A percentile compares a stretch with the other conserved stretches of the same genome.
These are phyloP conservation scores for Florisuga fusca DNA, from an alignment of 2,797 vertebrate genomes.

Conservation along the genomic window DNA sequence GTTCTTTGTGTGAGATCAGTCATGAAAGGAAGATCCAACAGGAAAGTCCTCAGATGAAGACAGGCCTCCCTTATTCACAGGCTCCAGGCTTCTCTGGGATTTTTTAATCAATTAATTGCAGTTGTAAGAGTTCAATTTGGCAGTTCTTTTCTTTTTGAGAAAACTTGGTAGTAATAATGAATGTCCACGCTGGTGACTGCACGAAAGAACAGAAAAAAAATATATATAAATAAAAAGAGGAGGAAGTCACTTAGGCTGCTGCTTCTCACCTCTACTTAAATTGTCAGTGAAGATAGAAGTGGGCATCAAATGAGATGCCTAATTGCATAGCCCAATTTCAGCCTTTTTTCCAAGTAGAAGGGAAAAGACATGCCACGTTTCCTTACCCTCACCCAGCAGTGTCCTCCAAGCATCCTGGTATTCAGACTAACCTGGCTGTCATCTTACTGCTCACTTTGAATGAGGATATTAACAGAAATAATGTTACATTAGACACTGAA, in stretches of 20 bases:
- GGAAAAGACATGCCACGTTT: rapidly evolving
- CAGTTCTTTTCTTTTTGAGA: neutral
- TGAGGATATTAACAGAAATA: neutral
- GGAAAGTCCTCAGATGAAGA: neutral
- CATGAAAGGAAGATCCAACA: no score
- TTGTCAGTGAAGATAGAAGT: neutral
- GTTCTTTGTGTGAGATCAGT: no score
- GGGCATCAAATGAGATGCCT: neutral
- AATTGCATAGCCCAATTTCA: neutral
- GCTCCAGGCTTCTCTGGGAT: neutral
- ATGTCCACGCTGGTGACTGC: neutral
- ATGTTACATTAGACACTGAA: neutral
- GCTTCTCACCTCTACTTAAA: neutral
- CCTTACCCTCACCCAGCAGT: neutral
- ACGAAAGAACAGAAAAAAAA: neutral
- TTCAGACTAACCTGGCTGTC: neutral
- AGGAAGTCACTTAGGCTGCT: neutral
- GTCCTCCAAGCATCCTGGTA: neutral
- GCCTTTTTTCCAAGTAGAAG: neutral
- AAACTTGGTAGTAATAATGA: neutral
- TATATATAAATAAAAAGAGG: neutral
- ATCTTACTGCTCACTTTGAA: neutral
- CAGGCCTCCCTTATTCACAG: neutral
- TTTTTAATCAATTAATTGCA: neutral
- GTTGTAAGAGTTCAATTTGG: neutral